Conservation (phyloP, 2,888 invertebrate genomes). For the Drosophila subquinaria region DNA sequence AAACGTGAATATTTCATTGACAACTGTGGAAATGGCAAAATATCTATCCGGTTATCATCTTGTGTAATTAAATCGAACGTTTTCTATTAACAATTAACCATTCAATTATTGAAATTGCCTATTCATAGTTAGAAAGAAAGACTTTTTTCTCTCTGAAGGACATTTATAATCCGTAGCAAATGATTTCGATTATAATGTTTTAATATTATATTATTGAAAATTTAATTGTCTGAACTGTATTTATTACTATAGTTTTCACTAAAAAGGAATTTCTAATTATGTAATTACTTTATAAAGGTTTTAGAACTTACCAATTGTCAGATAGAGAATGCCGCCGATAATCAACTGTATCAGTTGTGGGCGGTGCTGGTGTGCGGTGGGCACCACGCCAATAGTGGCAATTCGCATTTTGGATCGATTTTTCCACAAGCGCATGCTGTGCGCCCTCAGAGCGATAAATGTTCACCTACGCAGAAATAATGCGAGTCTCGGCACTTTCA, state of each 20-base stretch:
- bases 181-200: no score
- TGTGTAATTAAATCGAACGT: not conserved
- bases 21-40: not conserved
- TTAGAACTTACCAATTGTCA: slow-evolving; percentile 76
- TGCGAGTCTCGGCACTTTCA: slow-evolving; percentile 72
- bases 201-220: no score
- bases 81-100: no score
- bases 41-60: not conserved
- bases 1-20: not conserved
- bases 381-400: slow-evolving; percentile 50
- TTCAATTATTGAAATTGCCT: no score
- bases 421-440: slow-evolving; percentile 71
- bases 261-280: no score
- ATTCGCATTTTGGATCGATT: slow-evolving; percentile 77
- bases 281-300: no score
- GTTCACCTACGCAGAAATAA: slow-evolving; percentile 79
- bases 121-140: no score
- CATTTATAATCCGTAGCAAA: no score
- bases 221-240: no score
- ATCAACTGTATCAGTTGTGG: slow-evolving; percentile 70
- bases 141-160: no score
- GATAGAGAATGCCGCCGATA: slow-evolving; percentile 71
- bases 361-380: slow-evolving; percentile 31
- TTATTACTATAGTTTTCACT: no score
- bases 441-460: slow-evolving; percentile 49